Base-by-base conservation (phyloP, 2,797 vertebrate species). In the Siniperca scherzeri region DNA sequence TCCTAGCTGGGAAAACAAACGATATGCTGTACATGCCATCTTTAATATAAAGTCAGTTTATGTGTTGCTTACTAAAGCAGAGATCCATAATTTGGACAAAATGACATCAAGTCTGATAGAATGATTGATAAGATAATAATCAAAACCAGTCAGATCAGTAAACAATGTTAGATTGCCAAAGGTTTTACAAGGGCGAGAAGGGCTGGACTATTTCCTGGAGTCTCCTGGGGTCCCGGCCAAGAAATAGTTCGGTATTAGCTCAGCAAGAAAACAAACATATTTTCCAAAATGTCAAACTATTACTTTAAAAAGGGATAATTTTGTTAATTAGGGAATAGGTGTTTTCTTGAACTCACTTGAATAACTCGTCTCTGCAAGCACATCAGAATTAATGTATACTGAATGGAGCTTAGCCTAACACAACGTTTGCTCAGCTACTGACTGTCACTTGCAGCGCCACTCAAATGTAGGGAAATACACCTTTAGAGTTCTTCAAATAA, bases 31-130 rank as follows among this genome's bases (percentile, higher is more conserved):
- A 17, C 13, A 25, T 42, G 46, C 1, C 40, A 75, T 82, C 50
- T 82, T 77, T 38, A 76, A 56, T 72, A 81, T 79, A 56, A 42
- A 42, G 61, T 8, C 36, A 8, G 77, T 74, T 62, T 16, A 65
- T 36, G 71, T 38, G 55, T 57, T 17, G 48, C 33, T 44, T 1
- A 30, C 40, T 48, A 38, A 66, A 10, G 69, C 61, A 25, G 72
- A 55, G 22, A 68, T 52, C 64, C 69, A 68, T 81, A 48, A 78
- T 65, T 40, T 30, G 3, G 30, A 30, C 30, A 30, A 30, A 30
- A 30, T 30, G 3, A 30, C 30, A 30, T 25, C 17, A 22, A 33
- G 38, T 70, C 61, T 59, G n/a, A 67, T 16, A 7, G 19, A 57
- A 60, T 62, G 30, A 70, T 53, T 53, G 56, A 53, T 42, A 52